phyloP scores from a whole-genome alignment of 2,888 invertebrate genomes.

The Pterostichus madidus region DNA sequence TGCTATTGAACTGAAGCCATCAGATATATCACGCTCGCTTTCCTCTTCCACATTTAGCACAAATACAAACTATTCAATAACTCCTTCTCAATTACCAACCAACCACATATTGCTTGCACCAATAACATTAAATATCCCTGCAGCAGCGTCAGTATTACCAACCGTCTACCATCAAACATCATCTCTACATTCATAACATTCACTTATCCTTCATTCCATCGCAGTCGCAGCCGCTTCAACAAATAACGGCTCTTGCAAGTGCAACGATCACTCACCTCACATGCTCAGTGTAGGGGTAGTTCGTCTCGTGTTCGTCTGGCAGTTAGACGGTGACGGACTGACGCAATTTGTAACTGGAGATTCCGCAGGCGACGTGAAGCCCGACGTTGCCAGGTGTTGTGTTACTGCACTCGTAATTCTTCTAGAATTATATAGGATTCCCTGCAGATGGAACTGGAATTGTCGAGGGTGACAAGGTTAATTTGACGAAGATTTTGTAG shows the following conservation, averaged over 20 bases:
- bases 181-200: background rate
- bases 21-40: no score
- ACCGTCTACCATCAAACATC: background rate
- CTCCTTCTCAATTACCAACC: no score
- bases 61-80: no score
- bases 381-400: slow-evolving; percentile 7
- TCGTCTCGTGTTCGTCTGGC: background rate
- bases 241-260: background rate
- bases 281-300: background rate
- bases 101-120: background rate
- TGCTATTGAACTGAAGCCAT: no score
- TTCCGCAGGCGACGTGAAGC: background rate
- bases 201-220: background rate
- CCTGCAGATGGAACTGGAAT: no score
- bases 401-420: background rate
- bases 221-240: background rate
- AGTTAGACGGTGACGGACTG: background rate
- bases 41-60: no score
- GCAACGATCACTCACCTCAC: background rate
- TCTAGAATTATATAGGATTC: no score
- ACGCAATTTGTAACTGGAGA: slow-evolving; percentile 7
- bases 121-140: background rate
- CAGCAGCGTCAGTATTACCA: background rate
- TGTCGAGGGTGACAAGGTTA: background rate
- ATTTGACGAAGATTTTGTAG: background rate